Base-by-base conservation (phyloP, 1,140 invertebrate species). In the Pseudomyrmex flavicornis region DNA sequence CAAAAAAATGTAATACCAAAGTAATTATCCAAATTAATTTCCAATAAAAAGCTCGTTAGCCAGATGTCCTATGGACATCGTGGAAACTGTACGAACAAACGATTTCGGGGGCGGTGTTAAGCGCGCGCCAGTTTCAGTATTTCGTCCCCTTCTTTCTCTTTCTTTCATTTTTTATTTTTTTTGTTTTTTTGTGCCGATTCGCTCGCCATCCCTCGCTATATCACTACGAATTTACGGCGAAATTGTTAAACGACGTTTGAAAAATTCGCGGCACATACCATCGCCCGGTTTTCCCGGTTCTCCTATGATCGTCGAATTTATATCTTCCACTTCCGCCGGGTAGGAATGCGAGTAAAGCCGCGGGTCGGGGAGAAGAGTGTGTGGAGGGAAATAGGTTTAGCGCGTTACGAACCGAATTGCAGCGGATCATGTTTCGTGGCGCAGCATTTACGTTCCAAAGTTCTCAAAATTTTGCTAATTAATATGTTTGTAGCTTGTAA, bases 221-320 rank as follows among this genome's bases (percentile, higher is more conserved):
- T 85, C 76, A 82, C 86, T 69, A 75, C 79, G 86, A 89, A 91
- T 92, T 92, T 88, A 90, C 85, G 89, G 61, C 74, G 56, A 91
- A 90, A 91, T 90, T 89, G 89, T 90, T 91, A 91, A 92, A 91
- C 89, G 88, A 90, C 87, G 85, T 92, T 91, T 87, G 80, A 88
- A 91, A 91, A 92, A 90, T 91, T 90, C 85, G 83, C 73, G 79
- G 59, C 88, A 88, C 86, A 69, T 87, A 89, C 83, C 82, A 84
- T n/a, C 80, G 58, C 44, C 48, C 84, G 61, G 73, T 87, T 90
- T 89, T 82, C 61, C 56, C 62, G 50, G 50, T 68, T 77, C 54
- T n/a, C 70, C 62, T 76, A 82, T 85, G 68, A 85, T 85, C 73
- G 82, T 50, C 56, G 65, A 83, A 90, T 90, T 88, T 89, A 87